Conservation (phyloP, 2,113 vertebrate species). For the Poeciliopsis turrubarensis region DNA sequence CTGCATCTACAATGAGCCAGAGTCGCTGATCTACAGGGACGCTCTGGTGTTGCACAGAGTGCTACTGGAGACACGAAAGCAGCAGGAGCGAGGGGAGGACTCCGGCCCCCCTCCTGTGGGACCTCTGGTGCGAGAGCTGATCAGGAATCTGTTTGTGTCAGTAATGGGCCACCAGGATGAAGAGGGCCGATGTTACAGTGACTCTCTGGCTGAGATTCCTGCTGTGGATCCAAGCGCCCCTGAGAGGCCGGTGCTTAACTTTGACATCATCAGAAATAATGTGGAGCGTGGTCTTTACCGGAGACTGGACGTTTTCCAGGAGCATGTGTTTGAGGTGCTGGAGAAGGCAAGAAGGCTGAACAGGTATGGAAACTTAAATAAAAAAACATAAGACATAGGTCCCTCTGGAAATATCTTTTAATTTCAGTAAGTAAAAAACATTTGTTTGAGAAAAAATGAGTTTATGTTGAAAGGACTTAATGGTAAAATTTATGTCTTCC, state of each 20-base stretch:
- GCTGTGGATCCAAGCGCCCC: constrained; percentile 89
- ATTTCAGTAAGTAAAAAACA: not conserved
- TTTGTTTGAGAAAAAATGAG: too few species aligned
- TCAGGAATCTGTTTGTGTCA: constrained; percentile 96
- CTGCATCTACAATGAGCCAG: constrained; percentile 97
- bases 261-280: constrained; percentile 92
- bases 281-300: constrained; percentile 94
- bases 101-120: constrained; percentile 87
- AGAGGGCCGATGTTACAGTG: constrained; percentile 96
- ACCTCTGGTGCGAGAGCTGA: constrained; percentile 91
- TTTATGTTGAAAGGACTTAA: too few species aligned
- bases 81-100: constrained; percentile 92
- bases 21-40: constrained; percentile 98
- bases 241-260: constrained; percentile 89
- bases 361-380: constrained; percentile 78
- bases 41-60: constrained; percentile 95
- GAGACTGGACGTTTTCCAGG: constrained; percentile 95
- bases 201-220: constrained; percentile 96
- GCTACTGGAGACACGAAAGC: constrained; percentile 90
- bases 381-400: not conserved
- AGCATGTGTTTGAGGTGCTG: constrained; percentile 97
- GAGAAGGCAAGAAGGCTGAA: constrained; percentile 94
- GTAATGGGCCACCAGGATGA: constrained; percentile 98
- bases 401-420: not conserved
- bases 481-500: too few species aligned